Base-by-base conservation (phyloP, 2,113 vertebrate genomes). In the Castor canadensis region DNA sequence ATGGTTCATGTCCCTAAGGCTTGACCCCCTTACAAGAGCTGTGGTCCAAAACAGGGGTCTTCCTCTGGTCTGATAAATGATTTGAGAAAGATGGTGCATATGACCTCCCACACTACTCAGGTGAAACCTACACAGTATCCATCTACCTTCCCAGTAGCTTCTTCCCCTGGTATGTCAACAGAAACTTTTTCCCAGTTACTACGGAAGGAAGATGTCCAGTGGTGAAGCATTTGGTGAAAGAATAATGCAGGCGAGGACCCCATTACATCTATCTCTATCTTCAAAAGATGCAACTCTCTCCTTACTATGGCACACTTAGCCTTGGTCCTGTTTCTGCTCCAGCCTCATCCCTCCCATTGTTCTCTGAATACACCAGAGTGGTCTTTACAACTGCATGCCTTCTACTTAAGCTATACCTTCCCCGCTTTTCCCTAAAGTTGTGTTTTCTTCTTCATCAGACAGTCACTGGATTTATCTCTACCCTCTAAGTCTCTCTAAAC, bases 281-380 rank as follows among this genome's bases (percentile, higher is more conserved):
- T 79, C 49, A 52, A 40, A 71, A 85, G 12, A 88, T 73, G 38
- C 2, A 5, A 6, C 35, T 40, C 1, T 47, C 4, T 73, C 45
- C 38, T 88, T 77, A 19, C 22, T 9, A 45, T 22, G 30, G 43
- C n/a, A 73, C 12, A 13, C 30, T 6, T 35, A 47, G 30, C 43
- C 35, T 80, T 16, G 2, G 13, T 40, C 87, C 66, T 28, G 3
- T 9, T 64, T 35, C 8, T 49, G 30, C n/a, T n/a, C n/a, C n/a
- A n/a, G n/a, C n/a, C n/a, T n/a, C n/a, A n/a, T n/a, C n/a, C n/a
- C n/a, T n/a, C 30, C 24, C 71, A 38, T 67, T 67, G 76, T 67
- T 20, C 54, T 30, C 45, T 49, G 71, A 82, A 73, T 19, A 19
- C 0, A 0, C 4, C 0, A n/a, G 32, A 24, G 11, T 1, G 1